Conservation (phyloP, 2,888 invertebrate genomes). For the Idaea dimidiata region DNA sequence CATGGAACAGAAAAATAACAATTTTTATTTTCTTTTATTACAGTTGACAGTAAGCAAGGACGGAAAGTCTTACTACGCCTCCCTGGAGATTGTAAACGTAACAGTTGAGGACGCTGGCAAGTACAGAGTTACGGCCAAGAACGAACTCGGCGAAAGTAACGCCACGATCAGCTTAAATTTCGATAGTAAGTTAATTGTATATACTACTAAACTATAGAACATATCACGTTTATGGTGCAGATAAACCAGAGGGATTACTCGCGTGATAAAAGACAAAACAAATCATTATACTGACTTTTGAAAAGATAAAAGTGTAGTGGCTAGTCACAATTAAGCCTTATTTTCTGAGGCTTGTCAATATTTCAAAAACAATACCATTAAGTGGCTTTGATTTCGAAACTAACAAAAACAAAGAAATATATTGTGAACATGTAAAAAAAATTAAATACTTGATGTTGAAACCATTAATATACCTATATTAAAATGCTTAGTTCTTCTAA, state of each 20-base stretch:
- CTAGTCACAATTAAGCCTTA: background rate
- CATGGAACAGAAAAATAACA: too few relatives aligned
- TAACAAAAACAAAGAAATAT: background rate
- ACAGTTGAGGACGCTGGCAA: slow-evolving; percentile 98
- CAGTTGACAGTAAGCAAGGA: slow-evolving; percentile 94
- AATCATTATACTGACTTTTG: background rate
- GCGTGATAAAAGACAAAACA: background rate
- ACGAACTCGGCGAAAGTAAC: slow-evolving; percentile 98
- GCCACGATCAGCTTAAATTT: slow-evolving; percentile 98
- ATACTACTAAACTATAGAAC: background rate
- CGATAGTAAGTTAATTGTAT: slow-evolving; percentile 92
- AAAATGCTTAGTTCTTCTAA: slow-evolving; percentile 46
- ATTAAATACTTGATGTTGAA: background rate
- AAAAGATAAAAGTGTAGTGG: background rate
- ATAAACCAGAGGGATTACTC: background rate
- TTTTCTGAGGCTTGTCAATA: background rate
- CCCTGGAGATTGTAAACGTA: slow-evolving; percentile 95
- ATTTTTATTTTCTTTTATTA: slow-evolving; percentile 10
- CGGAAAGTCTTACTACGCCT: slow-evolving; percentile 95
- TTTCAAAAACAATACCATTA: background rate
- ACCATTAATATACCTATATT: background rate
- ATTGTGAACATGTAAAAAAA: slow-evolving; percentile 5
- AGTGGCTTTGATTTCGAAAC: background rate
- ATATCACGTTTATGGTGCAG: background rate
- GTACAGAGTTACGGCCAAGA: slow-evolving; percentile 98